Base-by-base conservation (phyloP, 2,113 vertebrate genomes). In the Chrysochloris asiatica region DNA sequence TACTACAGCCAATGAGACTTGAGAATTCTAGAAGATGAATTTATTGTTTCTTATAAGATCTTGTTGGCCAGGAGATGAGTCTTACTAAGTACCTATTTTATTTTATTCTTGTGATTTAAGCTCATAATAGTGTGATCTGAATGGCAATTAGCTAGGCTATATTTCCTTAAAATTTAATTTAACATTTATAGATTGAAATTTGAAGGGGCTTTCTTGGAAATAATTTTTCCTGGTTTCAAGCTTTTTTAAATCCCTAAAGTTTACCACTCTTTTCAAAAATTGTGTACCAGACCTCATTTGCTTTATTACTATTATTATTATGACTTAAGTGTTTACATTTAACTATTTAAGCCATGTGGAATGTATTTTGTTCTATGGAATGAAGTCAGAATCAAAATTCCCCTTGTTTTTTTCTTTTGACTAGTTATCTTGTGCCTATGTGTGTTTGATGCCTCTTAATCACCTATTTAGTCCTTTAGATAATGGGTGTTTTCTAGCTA, bases 91-190 rank as follows among this genome's bases (percentile, higher is more conserved):
- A 83, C 69, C 61, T 86, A 71, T 22, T 78, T 92, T 47, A 38
- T 65, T 93, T 84, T 61, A 69, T 90, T 71, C 36, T 75, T 81
- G 19, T 52, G 24, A 56, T 67, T 72, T 84, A 84, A 94, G 92
- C 26, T 94, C 69, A 86, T 76, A 36, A 92, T 88, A 84, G 26
- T 67, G 81, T 85, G 33, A 88, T 8, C 43, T 76, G 14, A 52
- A 13, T 80, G 54, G 12, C 24, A 84, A 14, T 71, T 47, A 65
- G 45, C 69, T 73, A 82, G 36, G 8, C 71, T 73, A 45, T 41
- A 22, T 11, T 83, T 77, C 85, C 76, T 83, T 90, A 86, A 80
- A 80, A 88, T 90, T 95, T 94, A 91, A 78, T 77, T 92, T 38
- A 91, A 78, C 22, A 41, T 92, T 81, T 69, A 71, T 82, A 59